Evolutionary conservation across 1,140 invertebrate genomes (phyloP), one percentile per base, ranked within the genome.

Genomic region (Thereuonema tuberculata): DNA sequence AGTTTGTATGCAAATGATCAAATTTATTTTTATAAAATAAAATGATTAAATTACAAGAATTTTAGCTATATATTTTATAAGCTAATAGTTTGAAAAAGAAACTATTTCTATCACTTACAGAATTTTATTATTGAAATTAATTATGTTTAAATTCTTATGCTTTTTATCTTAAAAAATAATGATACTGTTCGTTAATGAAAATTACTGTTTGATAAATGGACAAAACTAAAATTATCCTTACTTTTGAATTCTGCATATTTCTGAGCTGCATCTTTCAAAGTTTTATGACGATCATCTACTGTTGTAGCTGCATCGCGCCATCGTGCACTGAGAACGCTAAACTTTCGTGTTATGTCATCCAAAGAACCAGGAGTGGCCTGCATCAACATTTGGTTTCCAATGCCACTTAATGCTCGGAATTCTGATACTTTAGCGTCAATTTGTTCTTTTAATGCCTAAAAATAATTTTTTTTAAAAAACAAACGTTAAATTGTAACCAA

Each of bases 231-330:
- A 37, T 37, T 29, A 21, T n/a, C 62, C 63, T 53, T 63, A 77
- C 76, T 74, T 69, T 83, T 81, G 70, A 89, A 84, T 76, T 89
- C 85, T 31, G 84, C 84, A 65, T 84, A 82, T 66, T 87, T 81
- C 61, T 83, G 77, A 67, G 83, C 80, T 47, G 84, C 84, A 65
- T 84, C 81, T 66, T 82, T 80, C 48, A 85, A 72, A 47, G 77
- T 73, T 66, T 76, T 76, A 57, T 70, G 67, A 27, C 70, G 71
- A 15, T 81, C 78, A 66, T 82, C 82, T 54, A 85, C 78, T 25
- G 75, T 74, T 69, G 80, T 80, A 1, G 82, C 84, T 20, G 84
- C 80, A 64, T 81, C 78, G 24, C 80, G 82, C 85, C 86, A 88
- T 50, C 79, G 75, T 12, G 82, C 81, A 71, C 84, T 86, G 20